These are phyloP conservation scores for Macrostomum lignano DNA, from an alignment of 1,140 invertebrate species.

Conservation along the genomic window DNA sequence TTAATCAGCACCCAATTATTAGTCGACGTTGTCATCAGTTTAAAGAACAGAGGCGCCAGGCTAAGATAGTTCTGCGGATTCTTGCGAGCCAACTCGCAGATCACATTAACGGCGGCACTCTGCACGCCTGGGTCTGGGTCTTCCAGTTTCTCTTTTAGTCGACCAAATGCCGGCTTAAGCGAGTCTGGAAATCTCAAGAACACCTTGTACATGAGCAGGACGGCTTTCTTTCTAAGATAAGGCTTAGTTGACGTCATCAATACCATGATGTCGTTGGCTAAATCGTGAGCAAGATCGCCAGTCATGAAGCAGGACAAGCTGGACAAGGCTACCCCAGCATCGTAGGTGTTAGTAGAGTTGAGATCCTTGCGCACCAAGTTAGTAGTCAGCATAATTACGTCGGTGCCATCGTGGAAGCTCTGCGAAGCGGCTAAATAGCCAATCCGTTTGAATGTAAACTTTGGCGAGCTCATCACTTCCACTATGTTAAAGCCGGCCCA, in stretches of 20 bases:
- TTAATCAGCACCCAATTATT: slow-evolving; percentile 99
- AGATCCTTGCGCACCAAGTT: slow-evolving; percentile 98
- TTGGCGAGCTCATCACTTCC: slow-evolving; percentile 95
- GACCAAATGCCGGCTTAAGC: slow-evolving; percentile 70
- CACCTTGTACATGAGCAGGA: slow-evolving; percentile 96
- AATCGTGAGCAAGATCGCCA: slow-evolving; percentile 67
- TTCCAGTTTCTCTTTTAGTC: slow-evolving; percentile 94
- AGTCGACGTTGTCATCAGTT: slow-evolving; percentile 92
- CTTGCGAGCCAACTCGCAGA: slow-evolving; percentile 90
- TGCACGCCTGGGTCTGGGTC: slow-evolving; percentile 95
- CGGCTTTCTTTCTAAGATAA: slow-evolving; percentile 89
- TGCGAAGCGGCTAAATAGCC: slow-evolving; percentile 84
- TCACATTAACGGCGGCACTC: slow-evolving; percentile 94
- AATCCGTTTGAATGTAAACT: slow-evolving; percentile 86
- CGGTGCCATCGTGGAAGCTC: slow-evolving; percentile 83
- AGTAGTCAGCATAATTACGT: slow-evolving; percentile 88
- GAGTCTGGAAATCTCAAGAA: slow-evolving; percentile 97
- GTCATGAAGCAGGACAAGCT: slow-evolving; percentile 89
- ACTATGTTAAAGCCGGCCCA: slow-evolving; percentile 99
- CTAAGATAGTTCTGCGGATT: slow-evolving; percentile 98
- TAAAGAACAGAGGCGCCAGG: slow-evolving; percentile 87
- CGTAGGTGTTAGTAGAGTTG: slow-evolving; percentile 89
- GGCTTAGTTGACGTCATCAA: slow-evolving; percentile 81
- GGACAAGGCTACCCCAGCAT: slow-evolving; percentile 73
- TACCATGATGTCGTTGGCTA: slow-evolving; percentile 95